A percentile compares a stretch with the other conserved stretches of the same genome.
These are phyloP conservation scores for Zygogramma bicolorata DNA, from an alignment of 2,888 invertebrate genomes.

Conservation along the genomic window DNA sequence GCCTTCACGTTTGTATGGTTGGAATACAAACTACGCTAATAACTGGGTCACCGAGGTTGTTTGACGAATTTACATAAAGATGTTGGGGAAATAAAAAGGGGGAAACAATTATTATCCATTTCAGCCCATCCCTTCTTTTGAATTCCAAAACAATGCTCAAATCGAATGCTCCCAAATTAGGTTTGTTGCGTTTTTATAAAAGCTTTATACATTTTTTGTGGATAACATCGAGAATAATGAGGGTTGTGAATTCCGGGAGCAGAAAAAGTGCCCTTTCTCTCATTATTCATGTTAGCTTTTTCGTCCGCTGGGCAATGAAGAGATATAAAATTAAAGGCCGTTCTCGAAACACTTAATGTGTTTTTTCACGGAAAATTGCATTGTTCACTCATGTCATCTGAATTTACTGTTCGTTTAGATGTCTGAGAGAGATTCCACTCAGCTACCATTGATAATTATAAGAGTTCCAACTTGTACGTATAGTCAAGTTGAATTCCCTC, in stretches of 20 bases:
- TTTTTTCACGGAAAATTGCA: not conserved
- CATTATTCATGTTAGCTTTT: not conserved
- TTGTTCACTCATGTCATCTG: not conserved
- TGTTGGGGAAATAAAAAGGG: not conserved
- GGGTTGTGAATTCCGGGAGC: not conserved
- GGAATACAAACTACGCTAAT: not conserved
- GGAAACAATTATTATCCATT: constrained; percentile 2
- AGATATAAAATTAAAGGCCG: not conserved
- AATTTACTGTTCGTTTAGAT: not conserved
- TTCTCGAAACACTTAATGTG: constrained; percentile 4
- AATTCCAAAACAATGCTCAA: not conserved
- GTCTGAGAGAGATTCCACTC: not conserved
- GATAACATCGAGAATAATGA: constrained; percentile 5
- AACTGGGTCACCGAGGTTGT: not conserved
- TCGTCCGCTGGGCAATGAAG: not conserved
- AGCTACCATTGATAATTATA: not conserved
- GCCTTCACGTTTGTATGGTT: not conserved
- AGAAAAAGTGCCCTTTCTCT: not conserved
- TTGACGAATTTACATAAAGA: not conserved
- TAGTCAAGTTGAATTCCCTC: no score
- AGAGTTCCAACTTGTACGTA: no score
- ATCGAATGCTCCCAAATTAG: constrained; percentile 11
- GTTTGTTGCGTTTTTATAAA: constrained; percentile 7
- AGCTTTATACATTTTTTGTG: not conserved
- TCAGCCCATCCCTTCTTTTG: not conserved